Percentiles rank a stretch among this genome's conserved stretches.
phyloP scores from a whole-genome alignment of 2,888 invertebrate genomes.

The Encarsia formosa region DNA sequence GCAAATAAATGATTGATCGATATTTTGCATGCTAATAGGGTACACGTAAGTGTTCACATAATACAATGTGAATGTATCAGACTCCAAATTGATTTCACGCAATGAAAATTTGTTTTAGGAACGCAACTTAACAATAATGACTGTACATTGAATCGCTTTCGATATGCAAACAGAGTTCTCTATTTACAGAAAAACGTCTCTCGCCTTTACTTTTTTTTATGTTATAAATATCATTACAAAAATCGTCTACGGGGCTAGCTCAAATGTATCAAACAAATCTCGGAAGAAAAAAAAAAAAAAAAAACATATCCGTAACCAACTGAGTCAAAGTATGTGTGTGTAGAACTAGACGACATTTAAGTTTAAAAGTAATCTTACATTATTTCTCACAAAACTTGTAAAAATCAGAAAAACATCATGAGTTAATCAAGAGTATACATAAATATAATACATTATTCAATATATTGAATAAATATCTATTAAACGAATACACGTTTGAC shows the following conservation, averaged over 20 bases:
- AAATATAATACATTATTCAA: no score
- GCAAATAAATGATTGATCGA: slow-evolving; percentile 6
- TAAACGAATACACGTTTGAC: no score
- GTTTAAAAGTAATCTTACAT: no score
- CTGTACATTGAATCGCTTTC: slow-evolving; percentile 28
- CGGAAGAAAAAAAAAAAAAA: slow-evolving; percentile 12
- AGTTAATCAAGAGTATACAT: no score
- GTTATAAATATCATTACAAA: slow-evolving; percentile 17
- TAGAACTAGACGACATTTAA: no score
- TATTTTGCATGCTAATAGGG: slow-evolving; percentile 4
- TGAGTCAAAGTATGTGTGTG: no score
- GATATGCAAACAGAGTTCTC: slow-evolving; percentile 25
- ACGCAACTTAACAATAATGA: slow-evolving; percentile 29
- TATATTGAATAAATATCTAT: no score
- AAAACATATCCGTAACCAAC: slow-evolving; percentile 29
- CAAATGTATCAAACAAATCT: slow-evolving; percentile 1
- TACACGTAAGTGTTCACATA: slow-evolving; percentile 16
- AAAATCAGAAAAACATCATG: no score
- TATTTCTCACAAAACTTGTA: no score
- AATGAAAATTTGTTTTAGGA: slow-evolving; percentile 19
- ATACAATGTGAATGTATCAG: slow-evolving; percentile 20
- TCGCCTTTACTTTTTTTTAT: slow-evolving; percentile 10
- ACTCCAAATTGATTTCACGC: slow-evolving; percentile 19
- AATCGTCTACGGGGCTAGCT: slow-evolving; percentile 8
- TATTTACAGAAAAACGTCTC: slow-evolving; percentile 21